Base-by-base conservation (phyloP, 2,113 vertebrate species). In the Myodes glareolus region DNA sequence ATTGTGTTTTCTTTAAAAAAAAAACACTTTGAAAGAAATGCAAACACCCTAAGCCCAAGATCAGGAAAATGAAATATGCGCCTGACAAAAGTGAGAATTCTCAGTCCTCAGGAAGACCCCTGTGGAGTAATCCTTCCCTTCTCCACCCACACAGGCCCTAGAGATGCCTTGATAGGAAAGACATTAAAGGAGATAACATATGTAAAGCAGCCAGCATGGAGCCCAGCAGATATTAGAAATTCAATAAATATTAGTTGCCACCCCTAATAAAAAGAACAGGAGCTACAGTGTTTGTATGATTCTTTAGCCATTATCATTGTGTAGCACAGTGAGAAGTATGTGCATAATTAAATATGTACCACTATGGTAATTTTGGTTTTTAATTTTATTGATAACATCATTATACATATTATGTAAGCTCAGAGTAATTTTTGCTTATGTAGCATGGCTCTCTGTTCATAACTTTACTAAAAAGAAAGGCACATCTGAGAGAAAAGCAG, bases 371-470 rank as follows among this genome's bases (percentile, higher is more conserved):
- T 94, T 97, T 72, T 39, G 76, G 65, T 94, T 94, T 94, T 92
- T 82, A 88, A 75, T 95, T 92, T 95, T 95, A 97, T 90, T 95
- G 92, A 96, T 97, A 87, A 67, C 63, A 94, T 97, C 91, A 93
- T 95, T 93, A 95, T 36, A 76, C 1, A 3, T 29, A 58, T 94
- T 97, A 95, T 90, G 70, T 97, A 96, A 95, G 78, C 84, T 96
- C 63, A 77, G 70, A 96, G 88, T 55, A 95, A 31, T 94, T 97
- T 91, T 89, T 96, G 94, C 95, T 97, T 91, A 89, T 88, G 42
- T 52, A 95, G 86, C 95, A 84, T 67, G 58, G 50, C 78, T 92
- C 63, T 86, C 84, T 87, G 23, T 90, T 89, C 52, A 58, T 81
- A 95, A 96, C 42, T 92, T 97, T 39, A 50, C 16, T 11, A 65